Conservation (phyloP, 2,888 invertebrate species). For the Heterodera filipjevi region DNA sequence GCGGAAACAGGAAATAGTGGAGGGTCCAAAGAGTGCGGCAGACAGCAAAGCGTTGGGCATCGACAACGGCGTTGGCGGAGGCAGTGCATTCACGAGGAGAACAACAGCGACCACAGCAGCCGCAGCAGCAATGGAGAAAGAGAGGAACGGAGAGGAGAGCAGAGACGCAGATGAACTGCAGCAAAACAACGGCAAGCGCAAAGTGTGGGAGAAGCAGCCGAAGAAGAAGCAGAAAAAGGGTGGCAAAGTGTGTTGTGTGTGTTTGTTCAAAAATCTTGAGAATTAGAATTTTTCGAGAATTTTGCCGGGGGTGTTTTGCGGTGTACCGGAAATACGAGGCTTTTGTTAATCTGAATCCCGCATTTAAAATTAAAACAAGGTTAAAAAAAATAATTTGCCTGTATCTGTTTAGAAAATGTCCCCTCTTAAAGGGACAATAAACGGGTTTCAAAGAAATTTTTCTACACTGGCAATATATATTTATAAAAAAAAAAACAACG, state of each 20-base stretch:
- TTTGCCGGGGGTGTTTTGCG: too few species aligned
- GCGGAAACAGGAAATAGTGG: constrained; percentile 38
- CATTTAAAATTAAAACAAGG: too few species aligned
- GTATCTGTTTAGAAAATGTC: not conserved
- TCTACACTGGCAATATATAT: too few species aligned
- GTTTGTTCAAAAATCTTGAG: not conserved
- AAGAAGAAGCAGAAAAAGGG: constrained; percentile 49
- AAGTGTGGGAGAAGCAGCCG: constrained; percentile 57
- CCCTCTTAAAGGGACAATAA: too few species aligned
- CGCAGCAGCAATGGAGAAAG: constrained; percentile 22
- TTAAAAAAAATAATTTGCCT: not conserved
- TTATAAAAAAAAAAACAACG: too few species aligned
- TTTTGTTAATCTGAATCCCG: too few species aligned
- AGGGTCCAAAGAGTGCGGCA: constrained; percentile 31
- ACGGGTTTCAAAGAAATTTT: too few species aligned
- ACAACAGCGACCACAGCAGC: constrained; percentile 29
- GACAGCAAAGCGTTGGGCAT: constrained; percentile 23
- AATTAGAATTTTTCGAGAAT: not conserved
- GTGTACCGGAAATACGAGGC: too few species aligned
- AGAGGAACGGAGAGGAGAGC: constrained; percentile 8
- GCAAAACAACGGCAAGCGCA: constrained; percentile 39
- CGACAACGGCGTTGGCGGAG: too few species aligned
- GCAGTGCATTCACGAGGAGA: not conserved
- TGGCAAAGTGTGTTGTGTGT: constrained; percentile 35
- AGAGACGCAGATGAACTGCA: constrained; percentile 36